Conservation (phyloP, 2,888 invertebrate species). For the Lasioglossum figueresi region DNA sequence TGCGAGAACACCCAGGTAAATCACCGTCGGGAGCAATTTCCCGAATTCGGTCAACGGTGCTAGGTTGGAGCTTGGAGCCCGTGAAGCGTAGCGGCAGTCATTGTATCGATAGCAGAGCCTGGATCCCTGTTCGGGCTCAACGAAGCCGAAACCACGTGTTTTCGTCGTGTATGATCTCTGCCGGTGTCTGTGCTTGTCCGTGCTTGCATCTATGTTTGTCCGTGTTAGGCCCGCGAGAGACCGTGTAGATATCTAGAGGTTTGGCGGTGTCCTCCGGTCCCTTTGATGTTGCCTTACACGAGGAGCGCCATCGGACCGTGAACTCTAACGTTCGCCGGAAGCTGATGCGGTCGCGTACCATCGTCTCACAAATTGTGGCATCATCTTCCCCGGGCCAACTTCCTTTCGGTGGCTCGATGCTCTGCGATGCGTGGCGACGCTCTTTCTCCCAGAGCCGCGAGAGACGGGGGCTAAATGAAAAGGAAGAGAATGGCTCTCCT, state of each 20-base stretch:
- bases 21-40: constrained; percentile 39
- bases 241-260: not conserved
- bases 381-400: constrained; percentile 51
- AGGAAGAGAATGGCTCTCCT: constrained; percentile 47
- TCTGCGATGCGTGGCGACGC: constrained; percentile 30
- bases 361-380: constrained; percentile 59
- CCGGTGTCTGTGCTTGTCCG: not conserved
- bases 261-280: constrained; percentile 26
- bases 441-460: not conserved
- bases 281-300: constrained; percentile 65
- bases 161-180: constrained; percentile 44
- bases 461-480: constrained; percentile 45
- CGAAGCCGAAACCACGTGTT: constrained; percentile 64
- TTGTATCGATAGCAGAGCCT: constrained; percentile 52
- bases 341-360: constrained; percentile 47
- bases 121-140: constrained; percentile 39
- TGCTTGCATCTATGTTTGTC: not conserved
- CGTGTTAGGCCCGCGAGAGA: not conserved
- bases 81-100: constrained; percentile 53
- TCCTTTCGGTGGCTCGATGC: constrained; percentile 33
- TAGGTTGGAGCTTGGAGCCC: constrained; percentile 26
- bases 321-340: constrained; percentile 60
- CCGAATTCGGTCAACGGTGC: constrained; percentile 46
- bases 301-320: constrained; percentile 57
- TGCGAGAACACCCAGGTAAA: constrained; percentile 31